These are phyloP conservation scores for Cheilinus undulatus DNA, from an alignment of 2,113 vertebrate genomes.

Conservation along the genomic window DNA sequence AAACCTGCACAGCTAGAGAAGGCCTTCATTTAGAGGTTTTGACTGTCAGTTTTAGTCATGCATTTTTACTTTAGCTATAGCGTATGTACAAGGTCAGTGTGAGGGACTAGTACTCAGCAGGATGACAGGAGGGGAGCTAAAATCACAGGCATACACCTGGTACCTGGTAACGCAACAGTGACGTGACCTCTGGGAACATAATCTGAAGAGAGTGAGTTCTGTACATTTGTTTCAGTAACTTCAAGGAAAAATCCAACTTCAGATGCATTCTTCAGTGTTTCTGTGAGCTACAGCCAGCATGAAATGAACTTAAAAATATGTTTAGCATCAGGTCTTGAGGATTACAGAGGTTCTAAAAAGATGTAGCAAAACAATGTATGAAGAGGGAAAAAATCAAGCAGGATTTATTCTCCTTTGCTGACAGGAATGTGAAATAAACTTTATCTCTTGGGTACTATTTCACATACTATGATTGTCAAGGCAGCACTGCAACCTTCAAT, in stretches of 20 bases:
- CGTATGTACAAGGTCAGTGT: conserved; percentile 80
- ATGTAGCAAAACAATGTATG: not conserved
- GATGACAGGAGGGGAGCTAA: conserved; percentile 24
- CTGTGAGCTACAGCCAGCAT: not conserved
- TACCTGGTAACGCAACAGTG: conserved; percentile 18
- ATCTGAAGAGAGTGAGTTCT: conserved; percentile 11
- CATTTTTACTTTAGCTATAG: conserved; percentile 75
- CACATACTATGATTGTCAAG: conserved; percentile 74
- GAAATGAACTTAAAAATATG: not conserved
- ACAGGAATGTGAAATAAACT: not conserved
- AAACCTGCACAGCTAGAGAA: conserved; percentile 73
- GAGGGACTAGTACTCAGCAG: conserved; percentile 42
- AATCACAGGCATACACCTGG: conserved; percentile 7
- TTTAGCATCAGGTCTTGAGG: not conserved
- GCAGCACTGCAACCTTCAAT: conserved; percentile 37
- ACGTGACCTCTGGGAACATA: conserved; percentile 40
- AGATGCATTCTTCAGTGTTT: not conserved
- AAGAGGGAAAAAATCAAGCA: conserved; percentile 16
- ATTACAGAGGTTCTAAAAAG: conserved; percentile 2
- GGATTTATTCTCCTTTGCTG: conserved; percentile 43
- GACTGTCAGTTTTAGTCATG: conserved; percentile 76
- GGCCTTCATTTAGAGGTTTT: conserved; percentile 71
- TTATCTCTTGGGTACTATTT: conserved; percentile 7
- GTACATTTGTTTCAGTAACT: conserved; percentile 40
- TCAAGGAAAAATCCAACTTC: conserved; percentile 64